These are phyloP conservation scores for Neria commutata DNA, from an alignment of 2,888 invertebrate species.

Conservation along the genomic window DNA sequence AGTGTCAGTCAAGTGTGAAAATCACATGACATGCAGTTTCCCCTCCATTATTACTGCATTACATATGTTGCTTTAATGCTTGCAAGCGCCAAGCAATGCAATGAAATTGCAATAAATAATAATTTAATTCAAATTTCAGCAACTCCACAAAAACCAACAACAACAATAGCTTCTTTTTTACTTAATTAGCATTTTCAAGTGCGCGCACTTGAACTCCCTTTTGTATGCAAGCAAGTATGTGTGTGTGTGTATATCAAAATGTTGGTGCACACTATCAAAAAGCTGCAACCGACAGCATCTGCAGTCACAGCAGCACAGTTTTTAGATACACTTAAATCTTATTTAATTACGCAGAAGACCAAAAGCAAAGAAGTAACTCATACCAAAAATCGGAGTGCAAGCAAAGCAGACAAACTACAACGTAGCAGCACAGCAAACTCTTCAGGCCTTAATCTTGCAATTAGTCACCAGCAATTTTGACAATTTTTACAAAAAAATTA, in stretches of 20 bases:
- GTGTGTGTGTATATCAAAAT: too few relatives aligned
- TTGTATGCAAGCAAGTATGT: background rate
- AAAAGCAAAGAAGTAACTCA: background rate
- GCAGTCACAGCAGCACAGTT: background rate
- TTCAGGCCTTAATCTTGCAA: too few relatives aligned
- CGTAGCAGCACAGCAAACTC: background rate
- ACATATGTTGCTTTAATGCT: too few relatives aligned
- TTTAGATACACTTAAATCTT: background rate
- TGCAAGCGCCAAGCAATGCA: too few relatives aligned
- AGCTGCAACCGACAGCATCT: background rate
- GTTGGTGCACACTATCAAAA: too few relatives aligned
- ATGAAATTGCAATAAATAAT: too few relatives aligned
- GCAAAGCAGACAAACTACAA: background rate
- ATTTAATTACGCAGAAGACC: background rate
- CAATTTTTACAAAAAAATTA: background rate
- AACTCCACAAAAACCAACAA: background rate
- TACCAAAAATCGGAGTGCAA: conserved; percentile 1
- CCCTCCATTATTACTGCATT: too few relatives aligned
- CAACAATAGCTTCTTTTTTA: background rate
- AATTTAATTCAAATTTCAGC: background rate
- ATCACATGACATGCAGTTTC: too few relatives aligned
- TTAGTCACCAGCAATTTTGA: background rate
- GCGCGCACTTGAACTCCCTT: conserved; percentile 16
- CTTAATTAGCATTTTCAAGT: conserved; percentile 14
- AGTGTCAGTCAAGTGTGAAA: too few relatives aligned